Base-by-base conservation (phyloP, 2,797 vertebrate species). In the Spinus pinus region DNA sequence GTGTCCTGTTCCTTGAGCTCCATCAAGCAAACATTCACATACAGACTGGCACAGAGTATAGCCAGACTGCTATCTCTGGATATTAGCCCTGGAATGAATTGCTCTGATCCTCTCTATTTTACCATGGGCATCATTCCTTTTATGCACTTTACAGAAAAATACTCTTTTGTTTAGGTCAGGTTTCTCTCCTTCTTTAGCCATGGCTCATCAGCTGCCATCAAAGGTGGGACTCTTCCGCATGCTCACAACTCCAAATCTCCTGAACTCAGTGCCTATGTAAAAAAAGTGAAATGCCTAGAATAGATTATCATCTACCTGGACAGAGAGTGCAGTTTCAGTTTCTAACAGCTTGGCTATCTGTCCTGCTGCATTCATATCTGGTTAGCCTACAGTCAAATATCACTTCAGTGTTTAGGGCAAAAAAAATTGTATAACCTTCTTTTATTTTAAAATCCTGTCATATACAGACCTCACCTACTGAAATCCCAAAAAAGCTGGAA, bases 211-310 rank as follows among this genome's bases (percentile, higher is more conserved):
- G 25, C 21, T 71, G 71, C n/a, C n/a, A 82, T 77, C n/a, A 79
- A 42, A 67, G 19, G 7, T 9, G 56, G 16, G 31, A 78, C 84
- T 22, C 10, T 89, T 80, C 31, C 25, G 58, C 42, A n/a, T 3
- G 2, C 12, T 67, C 35, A 35, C 23, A 44, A 24, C 7, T 54
- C 22, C 39, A 79, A 53, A 35, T 3, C 3, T 39, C 24, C 21
- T 80, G 30, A 70, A 28, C 6, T n/a, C 13, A 33, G 10, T 6
- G 4, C n/a, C 30, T 44, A 15, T 0, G 0, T 57, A 1, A 44
- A 66, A 14, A 77, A 62, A 39, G 14, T 47, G 1, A 25, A 9
- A 71, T 1, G 8, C 4, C 18, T 65, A 6, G 23, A 50, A 42
- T 1, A 65, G 12, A 70, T 30, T 31, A 2, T 8, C 44, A 2